Conservation (phyloP, 2,888 invertebrate genomes). For the Trachelus troglodyta region DNA sequence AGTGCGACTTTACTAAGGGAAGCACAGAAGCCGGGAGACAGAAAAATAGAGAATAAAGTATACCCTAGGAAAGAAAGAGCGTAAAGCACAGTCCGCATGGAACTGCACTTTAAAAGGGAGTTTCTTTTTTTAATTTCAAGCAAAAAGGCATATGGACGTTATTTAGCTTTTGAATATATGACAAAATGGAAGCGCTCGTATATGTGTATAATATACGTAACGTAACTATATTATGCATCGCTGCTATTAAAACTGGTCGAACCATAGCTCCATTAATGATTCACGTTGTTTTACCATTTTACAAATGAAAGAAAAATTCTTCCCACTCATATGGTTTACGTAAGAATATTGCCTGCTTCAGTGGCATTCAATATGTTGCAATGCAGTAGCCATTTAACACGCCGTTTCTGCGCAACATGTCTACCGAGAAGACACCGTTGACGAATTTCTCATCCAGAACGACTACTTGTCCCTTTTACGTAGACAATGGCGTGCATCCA, state of each 20-base stretch:
- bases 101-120: not conserved
- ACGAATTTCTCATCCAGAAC: conserved; percentile 22
- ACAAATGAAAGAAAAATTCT: not conserved
- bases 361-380: not conserved
- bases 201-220: not conserved
- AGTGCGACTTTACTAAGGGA: not conserved
- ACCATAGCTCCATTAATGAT: conserved; percentile 12
- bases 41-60: not conserved
- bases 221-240: conserved; percentile 14
- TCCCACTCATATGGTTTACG: not conserved
- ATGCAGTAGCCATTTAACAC: not conserved
- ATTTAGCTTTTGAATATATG: not conserved
- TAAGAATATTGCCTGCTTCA: not conserved
- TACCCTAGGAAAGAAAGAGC: not conserved
- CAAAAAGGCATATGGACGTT: not conserved
- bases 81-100: not conserved
- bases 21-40: not conserved
- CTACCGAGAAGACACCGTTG: conserved; percentile 44
- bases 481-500: conserved; percentile 30
- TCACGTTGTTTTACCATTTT: conserved; percentile 14
- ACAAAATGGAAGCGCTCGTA: not conserved
- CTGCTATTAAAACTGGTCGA: conserved; percentile 25
- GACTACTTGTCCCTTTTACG: conserved; percentile 35
- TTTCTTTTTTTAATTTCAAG: not conserved
- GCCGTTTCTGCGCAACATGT: conserved; percentile 26